Percentiles rank a stretch among this genome's conserved stretches.
Conservation (phyloP, 2,113 vertebrate genomes). For the Platysternon megacephalum region DNA sequence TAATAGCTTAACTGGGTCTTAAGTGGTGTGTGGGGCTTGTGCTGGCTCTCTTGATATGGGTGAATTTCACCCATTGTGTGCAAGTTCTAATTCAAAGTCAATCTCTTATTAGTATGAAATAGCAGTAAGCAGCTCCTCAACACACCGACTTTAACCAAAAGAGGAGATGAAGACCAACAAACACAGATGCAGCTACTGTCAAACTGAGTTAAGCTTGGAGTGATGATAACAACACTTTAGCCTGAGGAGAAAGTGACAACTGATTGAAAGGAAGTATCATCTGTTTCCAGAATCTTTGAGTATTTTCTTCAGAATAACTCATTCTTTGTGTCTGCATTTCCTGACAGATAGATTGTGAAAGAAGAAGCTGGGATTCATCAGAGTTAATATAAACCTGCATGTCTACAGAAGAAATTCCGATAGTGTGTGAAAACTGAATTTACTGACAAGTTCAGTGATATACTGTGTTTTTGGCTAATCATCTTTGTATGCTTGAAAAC, state of each 20-base stretch:
- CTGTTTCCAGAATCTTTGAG: slow-evolving; percentile 49
- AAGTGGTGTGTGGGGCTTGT: neutral
- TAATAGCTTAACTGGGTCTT: neutral
- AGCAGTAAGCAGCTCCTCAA: slow-evolving; percentile 23
- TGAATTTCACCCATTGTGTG: neutral
- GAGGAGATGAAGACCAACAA: slow-evolving; percentile 46
- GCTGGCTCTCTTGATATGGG: neutral
- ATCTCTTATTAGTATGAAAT: slow-evolving; percentile 4
- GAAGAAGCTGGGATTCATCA: slow-evolving; percentile 33
- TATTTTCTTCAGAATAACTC: slow-evolving; percentile 58
- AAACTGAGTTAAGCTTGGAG: slow-evolving; percentile 53
- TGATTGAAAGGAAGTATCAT: slow-evolving; percentile 43
- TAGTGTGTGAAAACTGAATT: slow-evolving; percentile 27
- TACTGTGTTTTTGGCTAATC: neutral
- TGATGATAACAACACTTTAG: slow-evolving; percentile 8
- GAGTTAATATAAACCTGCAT: neutral
- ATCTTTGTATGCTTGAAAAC: neutral
- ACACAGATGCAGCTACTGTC: slow-evolving; percentile 61
- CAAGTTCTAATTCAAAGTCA: neutral
- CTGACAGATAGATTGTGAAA: slow-evolving; percentile 62
- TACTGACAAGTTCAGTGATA: neutral
- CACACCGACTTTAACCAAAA: slow-evolving; percentile 35
- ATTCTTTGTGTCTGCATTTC: slow-evolving; percentile 63
- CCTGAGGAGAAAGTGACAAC: slow-evolving; percentile 34
- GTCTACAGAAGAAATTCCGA: slow-evolving; percentile 23